These are phyloP conservation scores for Hydrophis major DNA, from an alignment of 2,797 vertebrate species.

Conservation along the genomic window DNA sequence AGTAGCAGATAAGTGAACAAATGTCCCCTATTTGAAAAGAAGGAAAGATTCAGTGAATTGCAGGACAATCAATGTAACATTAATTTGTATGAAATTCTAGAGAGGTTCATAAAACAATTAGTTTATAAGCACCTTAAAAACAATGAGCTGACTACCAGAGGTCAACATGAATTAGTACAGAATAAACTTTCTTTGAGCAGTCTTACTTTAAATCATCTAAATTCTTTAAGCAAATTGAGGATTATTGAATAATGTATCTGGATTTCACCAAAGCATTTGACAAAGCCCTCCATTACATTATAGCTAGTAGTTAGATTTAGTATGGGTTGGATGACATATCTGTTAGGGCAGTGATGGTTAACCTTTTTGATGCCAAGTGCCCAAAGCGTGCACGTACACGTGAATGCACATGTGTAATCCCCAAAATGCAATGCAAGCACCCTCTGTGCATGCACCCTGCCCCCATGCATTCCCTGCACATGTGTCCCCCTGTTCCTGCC, in stretches of 20 bases:
- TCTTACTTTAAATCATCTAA: not conserved
- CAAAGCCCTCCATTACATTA: not conserved
- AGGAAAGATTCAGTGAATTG: not conserved
- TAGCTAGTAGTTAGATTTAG: not conserved
- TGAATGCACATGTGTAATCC: no score
- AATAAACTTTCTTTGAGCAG: not conserved
- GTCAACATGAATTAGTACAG: not conserved
- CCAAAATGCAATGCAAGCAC: no score
- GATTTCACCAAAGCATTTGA: not conserved
- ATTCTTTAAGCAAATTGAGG: not conserved
- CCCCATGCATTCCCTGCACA: no score
- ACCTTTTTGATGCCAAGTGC: no score
- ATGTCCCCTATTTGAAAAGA: not conserved
- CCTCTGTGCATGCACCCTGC: no score
- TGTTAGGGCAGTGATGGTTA: not conserved
- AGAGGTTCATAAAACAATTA: not conserved
- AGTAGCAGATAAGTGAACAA: not conserved
- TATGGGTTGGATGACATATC: not conserved
- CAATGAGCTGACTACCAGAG: not conserved
- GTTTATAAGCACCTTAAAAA: not conserved
- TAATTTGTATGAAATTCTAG: not conserved
- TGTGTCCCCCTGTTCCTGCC: no score
- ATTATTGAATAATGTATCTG: not conserved
- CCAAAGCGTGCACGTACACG: no score
- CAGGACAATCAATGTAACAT: not conserved